Conservation (phyloP, 2,888 invertebrate genomes). For the Allacma fusca region DNA sequence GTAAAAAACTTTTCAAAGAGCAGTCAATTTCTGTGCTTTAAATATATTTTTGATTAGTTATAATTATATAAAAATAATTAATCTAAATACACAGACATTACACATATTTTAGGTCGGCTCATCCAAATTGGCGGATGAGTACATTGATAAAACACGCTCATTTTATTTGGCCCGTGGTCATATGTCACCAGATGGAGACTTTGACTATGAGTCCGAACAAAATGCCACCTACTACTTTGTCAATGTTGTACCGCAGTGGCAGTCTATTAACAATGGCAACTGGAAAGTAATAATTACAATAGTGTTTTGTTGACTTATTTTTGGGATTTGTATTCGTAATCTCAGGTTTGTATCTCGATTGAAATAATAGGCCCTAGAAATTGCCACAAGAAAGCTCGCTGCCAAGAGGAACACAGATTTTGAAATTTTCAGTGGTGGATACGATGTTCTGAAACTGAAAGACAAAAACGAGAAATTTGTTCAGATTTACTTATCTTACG, state of each 20-base stretch:
- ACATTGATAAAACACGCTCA: slow-evolving; percentile 50
- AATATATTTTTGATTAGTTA: too few relatives aligned
- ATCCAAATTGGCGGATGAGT: slow-evolving; percentile 46
- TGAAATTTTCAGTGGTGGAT: slow-evolving; percentile 69
- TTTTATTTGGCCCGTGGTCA: slow-evolving; percentile 61
- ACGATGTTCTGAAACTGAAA: slow-evolving; percentile 70
- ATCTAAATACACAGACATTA: too few relatives aligned
- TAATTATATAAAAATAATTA: too few relatives aligned
- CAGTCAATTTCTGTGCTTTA: too few relatives aligned
- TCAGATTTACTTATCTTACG: slow-evolving; percentile 64
- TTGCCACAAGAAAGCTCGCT: slow-evolving; percentile 66
- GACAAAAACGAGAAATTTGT: slow-evolving; percentile 63
- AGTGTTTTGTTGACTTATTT: too few relatives aligned
- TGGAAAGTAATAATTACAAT: slow-evolving; percentile 58
- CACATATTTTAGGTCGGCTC: slow-evolving; percentile 50
- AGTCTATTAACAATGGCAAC: slow-evolving; percentile 62
- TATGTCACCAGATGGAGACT: slow-evolving; percentile 62
- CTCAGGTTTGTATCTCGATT: not conserved
- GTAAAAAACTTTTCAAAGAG: too few relatives aligned
- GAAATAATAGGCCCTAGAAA: slow-evolving; percentile 65
- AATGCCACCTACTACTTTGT: slow-evolving; percentile 62
- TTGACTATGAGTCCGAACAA: slow-evolving; percentile 59
- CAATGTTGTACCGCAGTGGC: slow-evolving; percentile 62
- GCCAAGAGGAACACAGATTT: slow-evolving; percentile 63
- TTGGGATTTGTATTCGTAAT: too few relatives aligned